Evolutionary conservation across 2,113 vertebrate species (phyloP), one percentile per base, ranked within the genome.

Genomic region (Camelus dromedarius): DNA sequence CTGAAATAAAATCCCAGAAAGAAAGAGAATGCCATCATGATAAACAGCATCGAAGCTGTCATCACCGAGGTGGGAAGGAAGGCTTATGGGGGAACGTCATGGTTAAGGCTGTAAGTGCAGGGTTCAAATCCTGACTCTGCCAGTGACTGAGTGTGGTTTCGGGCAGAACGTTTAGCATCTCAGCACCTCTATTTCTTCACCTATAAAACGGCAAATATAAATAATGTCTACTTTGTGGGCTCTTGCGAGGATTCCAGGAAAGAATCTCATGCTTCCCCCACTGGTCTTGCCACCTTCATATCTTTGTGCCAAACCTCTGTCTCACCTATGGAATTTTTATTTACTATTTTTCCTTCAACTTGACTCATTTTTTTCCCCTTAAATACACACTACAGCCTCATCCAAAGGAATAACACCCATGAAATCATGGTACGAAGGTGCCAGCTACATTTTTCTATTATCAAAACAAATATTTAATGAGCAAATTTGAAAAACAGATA

Each of bases 211-310:
- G 60, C 22, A 11, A 89, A 3, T 18, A 52, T 7, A 3, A 20
- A 24, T 3, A 48, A 58, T 2, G 42, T 69, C 46, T 38, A 42
- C 64, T n/a, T 18, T 9, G 0, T 30, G 72, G 62, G n/a, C 22
- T 50, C n/a, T 67, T n/a, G 2, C 0, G 35, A n/a, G 2, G 20
- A 19, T 24, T 11, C 11, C 16, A 1, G 6, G 52, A 72, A 69
- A 54, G 48, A 6, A 19, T 0, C 20, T 19, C 38, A 1, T 0
- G 7, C 60, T 82, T 19, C 56, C 24, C 58, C 19, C 9, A 48
- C 11, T 32, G 52, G 14, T 50, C 89, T 80, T 5, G 30, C n/a
- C 22, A 28, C 52, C n/a, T 22, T 60, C 18, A 0, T 3, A 52
- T 62, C 35, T n/a, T 9, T 42, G 13, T 18, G 38, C 9, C 24